A percentile compares a stretch with the other conserved stretches of the same genome.
Evolutionary conservation across 2,888 invertebrate genomes (phyloP).

Genomic region (Acrocera orbiculus): DNA sequence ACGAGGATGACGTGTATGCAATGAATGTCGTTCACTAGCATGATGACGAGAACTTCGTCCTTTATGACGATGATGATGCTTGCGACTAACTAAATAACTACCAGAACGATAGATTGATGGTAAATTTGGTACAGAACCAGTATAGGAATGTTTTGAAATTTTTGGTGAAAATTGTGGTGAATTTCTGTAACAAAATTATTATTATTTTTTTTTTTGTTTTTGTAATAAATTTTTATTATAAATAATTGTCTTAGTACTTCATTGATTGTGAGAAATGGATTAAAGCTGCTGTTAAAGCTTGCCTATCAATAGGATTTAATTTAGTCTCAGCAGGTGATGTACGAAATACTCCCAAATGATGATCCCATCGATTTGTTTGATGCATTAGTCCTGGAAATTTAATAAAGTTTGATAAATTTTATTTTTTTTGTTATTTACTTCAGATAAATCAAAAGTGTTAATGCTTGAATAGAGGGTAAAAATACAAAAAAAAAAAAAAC

Average conservation of each 20-base stretch:
- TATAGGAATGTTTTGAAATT: conserved; percentile 30
- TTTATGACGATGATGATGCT: conserved; percentile 18
- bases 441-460: too few relatives aligned
- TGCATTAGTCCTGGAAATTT: conserved; percentile 13
- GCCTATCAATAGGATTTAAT: conserved; percentile 31
- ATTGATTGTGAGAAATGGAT: conserved; percentile 32
- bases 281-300: conserved; percentile 33
- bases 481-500: too few relatives aligned
- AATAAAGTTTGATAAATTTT: neutral
- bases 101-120: conserved; percentile 17
- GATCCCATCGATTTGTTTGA: conserved; percentile 36
- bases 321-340: conserved; percentile 36
- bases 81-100: conserved; percentile 28
- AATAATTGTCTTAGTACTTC: too few relatives aligned
- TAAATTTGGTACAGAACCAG: conserved; percentile 43
- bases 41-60: conserved; percentile 26
- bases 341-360: conserved; percentile 49
- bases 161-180: conserved; percentile 26
- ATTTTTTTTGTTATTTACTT: too few relatives aligned
- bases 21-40: conserved; percentile 20
- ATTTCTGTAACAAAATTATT: conserved; percentile 16
- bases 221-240: too few relatives aligned
- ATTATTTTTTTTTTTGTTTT: too few relatives aligned
- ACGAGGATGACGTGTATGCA: conserved; percentile 20
- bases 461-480: too few relatives aligned